A percentile compares a stretch with the other conserved stretches of the same genome.
phyloP scores from a whole-genome alignment of 2,888 invertebrate genomes.

The Heliconius aoede region DNA sequence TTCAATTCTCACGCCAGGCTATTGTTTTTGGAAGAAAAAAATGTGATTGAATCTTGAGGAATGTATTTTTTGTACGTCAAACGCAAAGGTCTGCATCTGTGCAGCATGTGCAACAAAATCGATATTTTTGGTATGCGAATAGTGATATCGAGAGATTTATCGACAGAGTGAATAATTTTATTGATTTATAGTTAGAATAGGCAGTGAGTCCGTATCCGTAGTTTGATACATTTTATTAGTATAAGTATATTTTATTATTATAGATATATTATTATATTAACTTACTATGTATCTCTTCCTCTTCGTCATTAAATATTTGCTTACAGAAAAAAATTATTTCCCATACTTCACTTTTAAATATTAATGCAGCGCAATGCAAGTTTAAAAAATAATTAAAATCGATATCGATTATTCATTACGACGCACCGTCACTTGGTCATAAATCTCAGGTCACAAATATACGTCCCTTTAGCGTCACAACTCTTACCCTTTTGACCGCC shows the following conservation, averaged over 20 bases:
- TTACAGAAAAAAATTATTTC: background rate
- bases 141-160: slow-evolving; percentile 55
- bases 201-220: too few species aligned
- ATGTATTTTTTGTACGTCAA: slow-evolving; percentile 59
- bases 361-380: too few species aligned
- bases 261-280: too few species aligned
- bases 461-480: background rate
- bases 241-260: too few species aligned
- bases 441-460: background rate
- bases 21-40: slow-evolving; percentile 68
- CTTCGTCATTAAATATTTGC: too few species aligned
- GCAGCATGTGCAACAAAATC: slow-evolving; percentile 73
- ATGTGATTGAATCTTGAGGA: slow-evolving; percentile 57
- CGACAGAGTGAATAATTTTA: slow-evolving; percentile 41
- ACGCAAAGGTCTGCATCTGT: slow-evolving; percentile 70
- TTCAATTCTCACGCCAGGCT: slow-evolving; percentile 49
- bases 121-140: slow-evolving; percentile 69
- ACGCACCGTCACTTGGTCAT: background rate
- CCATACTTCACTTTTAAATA: too few species aligned
- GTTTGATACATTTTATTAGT: too few species aligned
- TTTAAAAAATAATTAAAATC: background rate
- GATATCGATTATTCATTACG: background rate
- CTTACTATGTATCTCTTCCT: too few species aligned
- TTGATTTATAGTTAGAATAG: background rate
- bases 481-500: background rate